These are phyloP conservation scores for Venustoraphidia nigricollis DNA, from an alignment of 2,888 invertebrate species.

Conservation along the genomic window DNA sequence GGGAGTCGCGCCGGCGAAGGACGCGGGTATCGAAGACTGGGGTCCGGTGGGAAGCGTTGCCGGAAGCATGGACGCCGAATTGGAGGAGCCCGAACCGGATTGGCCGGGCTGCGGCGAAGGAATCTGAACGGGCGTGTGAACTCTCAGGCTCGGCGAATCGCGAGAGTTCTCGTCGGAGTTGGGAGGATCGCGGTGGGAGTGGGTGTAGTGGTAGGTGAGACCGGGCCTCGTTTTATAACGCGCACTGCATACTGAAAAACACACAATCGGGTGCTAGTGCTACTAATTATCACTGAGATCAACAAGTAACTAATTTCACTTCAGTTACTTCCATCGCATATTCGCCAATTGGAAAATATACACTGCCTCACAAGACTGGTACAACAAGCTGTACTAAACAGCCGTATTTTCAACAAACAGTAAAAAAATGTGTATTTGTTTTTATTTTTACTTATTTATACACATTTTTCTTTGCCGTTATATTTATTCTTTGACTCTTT, in stretches of 20 bases:
- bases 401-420: neutral
- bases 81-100: slow-evolving; percentile 22
- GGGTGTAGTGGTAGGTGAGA: slow-evolving; percentile 88
- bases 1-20: slow-evolving; percentile 14
- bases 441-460: no score
- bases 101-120: slow-evolving; percentile 3
- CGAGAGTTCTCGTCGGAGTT: slow-evolving; percentile 29
- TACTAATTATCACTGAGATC: neutral
- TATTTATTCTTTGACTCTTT: no score
- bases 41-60: slow-evolving; percentile 16
- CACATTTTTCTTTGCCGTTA: no score
- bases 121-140: slow-evolving; percentile 18
- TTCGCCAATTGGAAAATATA: neutral
- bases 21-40: slow-evolving; percentile 3
- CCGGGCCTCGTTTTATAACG: slow-evolving; percentile 94
- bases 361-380: neutral
- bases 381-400: neutral
- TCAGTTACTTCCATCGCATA: neutral
- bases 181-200: slow-evolving; percentile 60
- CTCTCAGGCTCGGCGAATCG: slow-evolving; percentile 19
- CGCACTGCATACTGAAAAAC: slow-evolving; percentile 76
- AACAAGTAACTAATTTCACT: neutral
- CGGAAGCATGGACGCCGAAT: slow-evolving; percentile 25
- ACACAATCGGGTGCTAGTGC: neutral
- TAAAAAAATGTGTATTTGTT: no score